These are phyloP conservation scores for Calliphora vomitoria DNA, from an alignment of 2,888 invertebrate species.

Conservation along the genomic window DNA sequence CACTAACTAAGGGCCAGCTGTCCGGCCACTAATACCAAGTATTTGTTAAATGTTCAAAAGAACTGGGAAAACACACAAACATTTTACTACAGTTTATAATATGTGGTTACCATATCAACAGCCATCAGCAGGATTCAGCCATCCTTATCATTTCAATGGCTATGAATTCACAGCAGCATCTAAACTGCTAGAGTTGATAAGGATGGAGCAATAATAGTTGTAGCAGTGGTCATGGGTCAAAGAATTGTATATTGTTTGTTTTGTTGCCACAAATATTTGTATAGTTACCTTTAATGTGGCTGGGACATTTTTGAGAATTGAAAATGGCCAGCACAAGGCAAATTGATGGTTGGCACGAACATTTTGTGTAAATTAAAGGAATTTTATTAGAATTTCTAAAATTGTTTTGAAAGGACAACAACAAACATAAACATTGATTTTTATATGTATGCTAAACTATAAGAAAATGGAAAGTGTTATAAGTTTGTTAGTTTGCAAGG, in stretches of 20 bases:
- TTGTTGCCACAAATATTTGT: slow-evolving; percentile 81
- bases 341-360: background rate
- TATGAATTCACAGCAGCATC: slow-evolving; percentile 26
- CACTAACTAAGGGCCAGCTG: slow-evolving; percentile 7
- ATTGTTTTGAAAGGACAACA: slow-evolving; percentile 60
- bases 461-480: slow-evolving; percentile 15
- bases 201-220: background rate
- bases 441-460: slow-evolving; percentile 1
- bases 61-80: slow-evolving; percentile 21
- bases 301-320: slow-evolving; percentile 65
- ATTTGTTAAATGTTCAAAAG: slow-evolving; percentile 44
- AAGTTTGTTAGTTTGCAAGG: background rate
- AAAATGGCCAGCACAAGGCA: slow-evolving; percentile 22
- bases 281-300: slow-evolving; percentile 84
- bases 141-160: slow-evolving; percentile 54
- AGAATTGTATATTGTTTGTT: slow-evolving; percentile 63
- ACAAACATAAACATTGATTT: slow-evolving; percentile 59
- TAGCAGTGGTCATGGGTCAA: slow-evolving; percentile 43
- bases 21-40: slow-evolving; percentile 48
- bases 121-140: slow-evolving; percentile 33
- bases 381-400: slow-evolving; percentile 64
- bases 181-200: background rate
- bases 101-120: slow-evolving; percentile 70
- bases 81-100: slow-evolving; percentile 62
- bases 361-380: slow-evolving; percentile 42